These are phyloP conservation scores for Nerophis ophidion DNA, from an alignment of 2,113 vertebrate species.

Conservation along the genomic window DNA sequence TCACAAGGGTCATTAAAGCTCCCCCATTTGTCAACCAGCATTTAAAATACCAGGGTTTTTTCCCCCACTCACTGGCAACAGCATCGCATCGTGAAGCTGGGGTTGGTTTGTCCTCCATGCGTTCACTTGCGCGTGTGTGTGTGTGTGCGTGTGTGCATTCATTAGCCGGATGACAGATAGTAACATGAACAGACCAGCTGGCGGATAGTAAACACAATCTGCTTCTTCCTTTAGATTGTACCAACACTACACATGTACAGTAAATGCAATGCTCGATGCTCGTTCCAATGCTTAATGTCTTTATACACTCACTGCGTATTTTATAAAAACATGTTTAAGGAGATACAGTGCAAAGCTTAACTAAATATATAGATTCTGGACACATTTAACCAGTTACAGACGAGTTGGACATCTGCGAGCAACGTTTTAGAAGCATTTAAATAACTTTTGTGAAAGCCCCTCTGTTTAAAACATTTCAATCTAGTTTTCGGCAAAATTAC, in stretches of 20 bases:
- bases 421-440: no score
- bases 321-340: no score
- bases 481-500: no score
- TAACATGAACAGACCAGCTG: constrained; percentile 57
- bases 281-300: background rate
- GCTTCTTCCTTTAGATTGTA: constrained; percentile 41
- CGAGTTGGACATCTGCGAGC: no score
- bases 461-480: no score
- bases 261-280: background rate
- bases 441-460: no score
- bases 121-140: background rate
- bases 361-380: no score
- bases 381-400: no score
- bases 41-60: constrained; percentile 38
- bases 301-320: no score
- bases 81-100: constrained; percentile 25
- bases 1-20: constrained; percentile 40
- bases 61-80: constrained; percentile 36
- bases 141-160: constrained; percentile 14
- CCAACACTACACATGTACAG: constrained; percentile 5
- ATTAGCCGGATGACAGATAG: constrained; percentile 40
- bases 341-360: no score
- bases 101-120: constrained; percentile 44
- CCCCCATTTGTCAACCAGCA: constrained; percentile 36
- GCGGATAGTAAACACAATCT: constrained; percentile 61